Base-by-base conservation (phyloP, 2,113 vertebrate genomes). In the Bagarius yarrelli region DNA sequence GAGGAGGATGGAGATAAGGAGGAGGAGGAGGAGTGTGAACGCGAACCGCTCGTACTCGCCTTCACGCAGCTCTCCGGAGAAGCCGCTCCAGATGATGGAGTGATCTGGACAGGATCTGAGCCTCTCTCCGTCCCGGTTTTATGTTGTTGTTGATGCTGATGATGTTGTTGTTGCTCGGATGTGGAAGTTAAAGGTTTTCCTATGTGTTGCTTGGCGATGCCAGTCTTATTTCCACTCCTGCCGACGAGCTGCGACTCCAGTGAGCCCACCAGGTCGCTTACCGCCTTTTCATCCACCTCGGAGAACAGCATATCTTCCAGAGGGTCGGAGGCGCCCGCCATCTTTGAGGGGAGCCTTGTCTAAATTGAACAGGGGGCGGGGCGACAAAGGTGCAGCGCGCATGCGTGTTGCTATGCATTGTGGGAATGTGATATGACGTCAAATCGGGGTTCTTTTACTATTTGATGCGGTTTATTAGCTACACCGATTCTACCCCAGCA, bases 281-380 rank as follows among this genome's bases (percentile, higher is more conserved):
- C 94, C 56, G 94, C 95, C 89, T 96, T 95, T 85, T 95, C 95
- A 85, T 95, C 95, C 93, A 95, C 94, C 93, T 95, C 94, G 78
- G 95, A 95, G 93, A 94, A 95, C 86, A 95, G 92, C 94, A 95
- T 94, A 90, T 96, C 95, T 93, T 95, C 95, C 93, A 95, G 93
- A 87, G 94, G 94, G 91, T 95, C 94, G 89, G 94, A 93, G 89
- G 93, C 85, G 86, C 93, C 94, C 95, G 94, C 95, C 95, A 96
- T 95, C 91, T 94, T 93, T 92, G 93, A 91, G 91, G 89, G 88
- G 89, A 92, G 89, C 85, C 90, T 92, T 90, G 90, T 91, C 88
- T 92, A 91, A 92, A 91, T 92, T 87, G 91, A 89, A 85, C 92
- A 79, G 80, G 55, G 67, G 80, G 69, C 53, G 86, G 91, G n/a